phyloP scores from a whole-genome alignment of 2,113 vertebrate genomes.

The Rhegmatorhina hoffmannsi region DNA sequence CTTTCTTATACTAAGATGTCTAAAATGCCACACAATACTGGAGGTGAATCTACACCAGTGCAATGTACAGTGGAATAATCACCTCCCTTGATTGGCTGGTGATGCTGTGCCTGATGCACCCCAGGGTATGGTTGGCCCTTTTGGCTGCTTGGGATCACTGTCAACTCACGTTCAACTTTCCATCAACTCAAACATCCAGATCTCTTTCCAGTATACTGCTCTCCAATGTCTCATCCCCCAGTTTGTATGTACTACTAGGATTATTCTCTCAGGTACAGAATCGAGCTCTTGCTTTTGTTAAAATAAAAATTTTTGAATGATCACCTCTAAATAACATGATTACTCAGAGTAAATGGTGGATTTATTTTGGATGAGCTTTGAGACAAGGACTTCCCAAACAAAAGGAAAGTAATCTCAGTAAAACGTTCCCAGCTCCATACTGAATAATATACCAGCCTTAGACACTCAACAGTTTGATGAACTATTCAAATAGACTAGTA shows the following conservation, averaged over 20 bases:
- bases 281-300: not conserved
- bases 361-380: not conserved
- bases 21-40: not conserved
- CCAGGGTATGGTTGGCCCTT: rapidly evolving
- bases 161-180: not conserved
- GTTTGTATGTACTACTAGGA: not conserved
- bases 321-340: not conserved
- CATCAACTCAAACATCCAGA: not conserved
- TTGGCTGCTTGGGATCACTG: not conserved
- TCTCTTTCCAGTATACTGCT: rapidly evolving
- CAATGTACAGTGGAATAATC: not conserved
- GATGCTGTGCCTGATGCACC: rapidly evolving
- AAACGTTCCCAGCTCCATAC: not conserved
- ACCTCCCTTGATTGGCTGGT: rapidly evolving
- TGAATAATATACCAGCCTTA: not conserved
- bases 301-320: not conserved
- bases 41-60: rapidly evolving
- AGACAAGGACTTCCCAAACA: not conserved
- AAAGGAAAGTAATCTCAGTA: not conserved
- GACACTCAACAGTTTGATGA: not conserved
- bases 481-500: not conserved
- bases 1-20: not conserved
- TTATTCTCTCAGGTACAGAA: not conserved
- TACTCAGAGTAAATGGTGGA: not conserved
- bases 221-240: not conserved